A percentile compares a stretch with the other conserved stretches of the same genome.
Evolutionary conservation across 2,113 vertebrate species (phyloP).

Genomic region (Pantherophis guttatus): DNA sequence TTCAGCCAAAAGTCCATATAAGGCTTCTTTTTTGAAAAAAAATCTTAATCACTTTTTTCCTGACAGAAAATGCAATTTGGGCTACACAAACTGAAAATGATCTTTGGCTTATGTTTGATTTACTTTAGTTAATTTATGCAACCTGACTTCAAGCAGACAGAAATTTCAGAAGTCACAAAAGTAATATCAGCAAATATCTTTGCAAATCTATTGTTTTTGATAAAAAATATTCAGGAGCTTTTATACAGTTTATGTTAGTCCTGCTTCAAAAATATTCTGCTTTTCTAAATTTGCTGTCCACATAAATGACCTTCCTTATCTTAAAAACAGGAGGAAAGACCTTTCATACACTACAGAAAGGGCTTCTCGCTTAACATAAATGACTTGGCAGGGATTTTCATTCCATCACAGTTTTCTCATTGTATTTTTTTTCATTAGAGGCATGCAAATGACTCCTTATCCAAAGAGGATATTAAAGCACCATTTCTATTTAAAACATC

Average conservation of each 20-base stretch:
- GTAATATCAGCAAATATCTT: conserved; percentile 32
- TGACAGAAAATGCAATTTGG: background rate
- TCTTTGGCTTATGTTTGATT: background rate
- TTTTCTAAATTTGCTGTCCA: conserved; percentile 32
- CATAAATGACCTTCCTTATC: conserved; percentile 16
- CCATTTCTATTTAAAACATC: background rate
- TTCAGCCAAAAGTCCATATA: background rate
- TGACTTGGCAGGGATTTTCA: background rate
- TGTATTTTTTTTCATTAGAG: background rate
- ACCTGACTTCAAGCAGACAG: background rate
- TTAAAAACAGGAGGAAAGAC: background rate
- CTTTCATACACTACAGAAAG: background rate
- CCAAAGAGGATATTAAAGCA: background rate
- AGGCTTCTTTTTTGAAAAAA: background rate
- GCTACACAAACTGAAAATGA: background rate
- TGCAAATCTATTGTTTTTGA: conserved; percentile 37
- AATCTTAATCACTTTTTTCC: background rate
- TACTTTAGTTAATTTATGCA: background rate
- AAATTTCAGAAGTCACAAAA: conserved; percentile 33
- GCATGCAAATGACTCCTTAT: background rate
- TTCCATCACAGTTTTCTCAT: background rate
- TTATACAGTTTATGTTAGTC: conserved; percentile 17
- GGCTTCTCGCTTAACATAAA: background rate
- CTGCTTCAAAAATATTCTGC: conserved; percentile 24
- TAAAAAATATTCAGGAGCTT: conserved; percentile 41